Evolutionary conservation across 2,888 invertebrate species (phyloP).

Genomic region (Melanostoma mellinum): DNA sequence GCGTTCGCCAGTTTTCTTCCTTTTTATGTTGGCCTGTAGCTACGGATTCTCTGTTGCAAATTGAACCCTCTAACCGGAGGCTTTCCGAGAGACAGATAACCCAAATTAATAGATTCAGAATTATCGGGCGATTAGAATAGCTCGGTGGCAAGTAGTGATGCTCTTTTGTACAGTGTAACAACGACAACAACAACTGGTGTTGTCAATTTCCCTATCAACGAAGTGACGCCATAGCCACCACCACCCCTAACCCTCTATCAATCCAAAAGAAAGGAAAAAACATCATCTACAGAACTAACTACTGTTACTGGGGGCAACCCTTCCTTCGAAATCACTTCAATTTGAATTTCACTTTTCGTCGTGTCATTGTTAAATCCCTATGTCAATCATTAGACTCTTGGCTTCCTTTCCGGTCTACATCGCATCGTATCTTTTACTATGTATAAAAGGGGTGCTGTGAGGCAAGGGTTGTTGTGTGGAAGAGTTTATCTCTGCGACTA

Average conservation of each 20-base stretch:
- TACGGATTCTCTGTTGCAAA: constrained; percentile 50
- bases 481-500: constrained; percentile 53
- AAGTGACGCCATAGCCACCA: constrained; percentile 28
- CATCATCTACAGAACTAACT: constrained; percentile 49
- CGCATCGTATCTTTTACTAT: background rate
- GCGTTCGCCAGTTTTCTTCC: constrained; percentile 35
- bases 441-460: constrained; percentile 30
- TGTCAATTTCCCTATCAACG: constrained; percentile 44
- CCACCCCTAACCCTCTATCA: constrained; percentile 19
- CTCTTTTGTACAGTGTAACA: background rate
- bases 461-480: constrained; percentile 47
- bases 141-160: constrained; percentile 53
- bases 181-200: constrained; percentile 44
- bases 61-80: constrained; percentile 63
- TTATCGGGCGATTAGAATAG: constrained; percentile 71
- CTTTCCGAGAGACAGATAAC: constrained; percentile 43
- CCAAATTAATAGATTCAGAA: constrained; percentile 72
- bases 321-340: constrained; percentile 36
- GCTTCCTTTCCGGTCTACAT: constrained; percentile 67
- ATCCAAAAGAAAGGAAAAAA: constrained; percentile 5
- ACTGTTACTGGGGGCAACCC: constrained; percentile 23
- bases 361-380: constrained; percentile 65
- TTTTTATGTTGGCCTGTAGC: constrained; percentile 30
- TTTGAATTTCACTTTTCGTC: constrained; percentile 71
- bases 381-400: constrained; percentile 70